Evolutionary conservation across 2,888 invertebrate species (phyloP), one percentile per base, ranked within the genome.

Genomic region (Coecobrya sp.): DNA sequence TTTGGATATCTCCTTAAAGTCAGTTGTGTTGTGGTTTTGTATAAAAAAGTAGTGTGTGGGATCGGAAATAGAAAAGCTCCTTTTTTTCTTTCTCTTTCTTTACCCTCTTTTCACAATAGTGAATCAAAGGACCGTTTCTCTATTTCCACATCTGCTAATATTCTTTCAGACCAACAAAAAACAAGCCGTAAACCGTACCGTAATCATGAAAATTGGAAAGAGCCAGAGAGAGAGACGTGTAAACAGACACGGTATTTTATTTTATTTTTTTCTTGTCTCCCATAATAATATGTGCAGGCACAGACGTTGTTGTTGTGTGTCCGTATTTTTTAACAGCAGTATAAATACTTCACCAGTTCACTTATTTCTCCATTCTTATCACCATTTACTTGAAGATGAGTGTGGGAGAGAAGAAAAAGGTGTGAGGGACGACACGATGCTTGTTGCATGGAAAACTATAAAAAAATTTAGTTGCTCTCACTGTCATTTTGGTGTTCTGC

Each of bases 11-110:
- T 68, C 68, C 85, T 45, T 65, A 81, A 81, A 81, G 30, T 49
- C 36, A 36, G 36, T 36, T 36, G 3, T 4, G 36, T 36, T 36
- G 36, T 36, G 36, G 27, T 81, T 55, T 81, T 30, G 81, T 81
- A 55, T 81, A 30, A 25, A 49, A 49, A 25, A 81, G 55, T 10
- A 52, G 79, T 76, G 30, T 81, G 30, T 81, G 30, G 91, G 85
- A 91, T 86, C 91, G 91, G 91, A 91, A 91, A 86, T 86, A 62
- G 91, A 91, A 91, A 81, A 91, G 91, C 85, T 62, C 45, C 68
- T 81, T 90, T 85, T 22, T 59, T 45, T 52, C 68, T 81, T 86
- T 90, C 79, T 68, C 59, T 30, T 59, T 65, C 85, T 59, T 55
- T 36, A n/a, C 45, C 68, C 82, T 88, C 70, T 36, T 52, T 27